Base-by-base conservation (phyloP, 1,140 invertebrate species). In the Diachasma alloeum region DNA sequence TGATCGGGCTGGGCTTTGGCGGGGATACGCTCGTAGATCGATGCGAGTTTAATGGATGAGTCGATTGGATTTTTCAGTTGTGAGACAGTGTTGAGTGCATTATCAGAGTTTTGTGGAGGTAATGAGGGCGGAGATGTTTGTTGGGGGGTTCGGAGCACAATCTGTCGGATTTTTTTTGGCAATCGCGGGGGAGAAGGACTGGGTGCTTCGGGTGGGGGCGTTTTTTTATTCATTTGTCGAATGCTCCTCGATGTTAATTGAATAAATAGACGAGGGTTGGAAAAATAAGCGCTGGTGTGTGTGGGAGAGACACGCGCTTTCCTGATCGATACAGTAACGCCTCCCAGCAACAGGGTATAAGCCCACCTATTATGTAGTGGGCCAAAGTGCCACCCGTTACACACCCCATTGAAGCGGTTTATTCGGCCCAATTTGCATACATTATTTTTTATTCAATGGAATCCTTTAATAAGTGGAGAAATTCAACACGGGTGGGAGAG, bases 291-390 rank as follows among this genome's bases (percentile, higher is more conserved):
- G 26, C 19, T 48, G 66, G 48, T 71, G 19, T 15, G 26, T 56
- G 46, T 67, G 63, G 39, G n/a, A 42, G 36, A 72, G 31, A 83
- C 79, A 84, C 80, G 80, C 79, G 82, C 72, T 79, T 81, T 75
- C 15, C 79, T 78, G 80, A 86, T 86, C 85, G 85, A 86, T 86
- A 85, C 79, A 82, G 83, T 84, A 84, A 84, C 83, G 84, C 83
- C 85, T 85, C 84, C 80, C 83, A 84, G 84, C 84, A 86, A 86
- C 85, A 86, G 84, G 85, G 81, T 82, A 81, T 77, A 68, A 80
- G 79, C 26, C 59, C 68, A 53, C 24, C 39, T 37, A 42, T 59
- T 72, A 73, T 68, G 59, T 74, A 75, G 72, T 59, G n/a, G 37
- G 17, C 56, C 56, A 74, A n/a, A 75, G 42, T 46, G 56, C 42